phyloP scores from a whole-genome alignment of 2,888 invertebrate species.

The Gortyna flavago region DNA sequence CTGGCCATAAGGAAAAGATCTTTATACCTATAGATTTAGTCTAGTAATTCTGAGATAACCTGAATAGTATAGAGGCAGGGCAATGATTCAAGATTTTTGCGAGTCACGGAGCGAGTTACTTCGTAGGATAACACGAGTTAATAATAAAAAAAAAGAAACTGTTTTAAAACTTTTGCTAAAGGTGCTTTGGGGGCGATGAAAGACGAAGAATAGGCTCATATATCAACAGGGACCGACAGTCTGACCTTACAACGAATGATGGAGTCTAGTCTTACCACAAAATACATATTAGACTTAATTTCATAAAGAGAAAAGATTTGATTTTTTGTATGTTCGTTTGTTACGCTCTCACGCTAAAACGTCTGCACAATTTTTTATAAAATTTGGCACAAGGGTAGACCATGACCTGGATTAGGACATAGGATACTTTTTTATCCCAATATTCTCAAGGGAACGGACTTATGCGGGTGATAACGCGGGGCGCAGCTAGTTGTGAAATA shows the following conservation, averaged over 20 bases:
- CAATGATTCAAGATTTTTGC: background rate
- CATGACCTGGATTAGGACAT: too few species aligned
- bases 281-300: too few species aligned
- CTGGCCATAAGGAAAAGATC: conserved; percentile 51
- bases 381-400: too few species aligned
- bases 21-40: conserved; percentile 21
- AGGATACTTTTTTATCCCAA: too few species aligned
- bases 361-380: too few species aligned
- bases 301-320: too few species aligned
- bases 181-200: background rate
- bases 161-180: too few species aligned
- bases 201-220: background rate
- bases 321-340: too few species aligned
- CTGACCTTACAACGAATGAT: background rate
- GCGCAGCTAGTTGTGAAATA: too few species aligned
- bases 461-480: too few species aligned
- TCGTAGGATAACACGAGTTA: background rate
- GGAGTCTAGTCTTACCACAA: background rate
- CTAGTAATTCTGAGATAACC: conserved; percentile 17
- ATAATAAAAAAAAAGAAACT: background rate
- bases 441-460: too few species aligned
- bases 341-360: too few species aligned
- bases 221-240: background rate
- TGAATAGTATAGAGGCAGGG: conserved; percentile 18
- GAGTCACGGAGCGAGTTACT: background rate